These are phyloP conservation scores for Cylas formicarius DNA, from an alignment of 1,140 invertebrate genomes.

Conservation along the genomic window DNA sequence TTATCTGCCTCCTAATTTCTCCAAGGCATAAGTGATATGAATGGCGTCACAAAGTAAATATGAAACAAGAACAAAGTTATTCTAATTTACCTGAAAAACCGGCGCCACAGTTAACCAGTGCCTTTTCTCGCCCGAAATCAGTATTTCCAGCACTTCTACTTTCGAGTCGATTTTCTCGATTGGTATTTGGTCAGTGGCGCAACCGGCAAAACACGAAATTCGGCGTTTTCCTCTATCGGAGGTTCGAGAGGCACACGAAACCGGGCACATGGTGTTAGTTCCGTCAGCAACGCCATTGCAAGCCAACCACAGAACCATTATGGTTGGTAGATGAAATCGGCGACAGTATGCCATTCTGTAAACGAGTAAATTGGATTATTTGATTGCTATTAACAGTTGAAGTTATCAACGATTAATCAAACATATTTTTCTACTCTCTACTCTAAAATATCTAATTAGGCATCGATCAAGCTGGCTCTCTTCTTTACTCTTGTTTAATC, in stretches of 20 bases:
- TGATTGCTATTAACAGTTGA: too few species aligned
- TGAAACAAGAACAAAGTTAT: too few species aligned
- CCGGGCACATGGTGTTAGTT: constrained; percentile 39
- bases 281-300: constrained; percentile 26
- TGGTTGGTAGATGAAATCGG: constrained; percentile 26
- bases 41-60: too few species aligned
- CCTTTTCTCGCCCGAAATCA: constrained; percentile 52
- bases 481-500: too few species aligned
- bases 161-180: constrained; percentile 52
- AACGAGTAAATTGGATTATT: too few species aligned
- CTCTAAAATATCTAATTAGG: too few species aligned
- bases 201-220: constrained; percentile 48
- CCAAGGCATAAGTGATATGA: too few species aligned
- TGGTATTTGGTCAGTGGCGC: constrained; percentile 53
- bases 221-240: constrained; percentile 32
- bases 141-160: constrained; percentile 60
- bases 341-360: constrained; percentile 36
- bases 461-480: too few species aligned
- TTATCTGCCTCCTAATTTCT: too few species aligned
- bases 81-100: constrained; percentile 58
- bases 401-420: too few species aligned
- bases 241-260: constrained; percentile 33
- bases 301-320: constrained; percentile 34
- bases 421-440: too few species aligned
- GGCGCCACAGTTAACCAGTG: constrained; percentile 66